Evolutionary conservation across 2,888 invertebrate genomes (phyloP).

Genomic region (Gymnocheta viridis): DNA sequence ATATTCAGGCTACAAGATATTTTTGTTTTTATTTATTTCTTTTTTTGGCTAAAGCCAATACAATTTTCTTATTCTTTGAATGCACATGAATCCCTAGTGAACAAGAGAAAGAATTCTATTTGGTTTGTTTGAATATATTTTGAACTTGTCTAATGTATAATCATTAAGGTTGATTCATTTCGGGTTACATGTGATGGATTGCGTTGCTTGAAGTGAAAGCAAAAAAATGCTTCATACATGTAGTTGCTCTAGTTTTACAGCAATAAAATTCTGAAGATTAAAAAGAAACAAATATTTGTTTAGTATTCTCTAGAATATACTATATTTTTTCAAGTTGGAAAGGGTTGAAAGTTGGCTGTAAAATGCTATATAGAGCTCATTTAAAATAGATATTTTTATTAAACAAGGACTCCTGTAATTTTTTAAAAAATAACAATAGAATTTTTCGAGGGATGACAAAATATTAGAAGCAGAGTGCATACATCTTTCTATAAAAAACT

Average conservation of each 20-base stretch:
- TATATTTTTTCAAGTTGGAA: not conserved
- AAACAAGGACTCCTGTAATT: no score
- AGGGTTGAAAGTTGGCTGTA: not conserved
- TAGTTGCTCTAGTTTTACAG: conserved; percentile 28
- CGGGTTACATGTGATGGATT: conserved; percentile 30
- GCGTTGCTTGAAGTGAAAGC: conserved; percentile 6
- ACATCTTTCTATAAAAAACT: no score
- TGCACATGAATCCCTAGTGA: conserved; percentile 21
- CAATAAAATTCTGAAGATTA: conserved; percentile 16
- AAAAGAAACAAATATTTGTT: conserved; percentile 36
- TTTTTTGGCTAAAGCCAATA: conserved; percentile 15
- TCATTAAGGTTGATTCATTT: conserved; percentile 27
- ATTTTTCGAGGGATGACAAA: no score
- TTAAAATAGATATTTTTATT: no score
- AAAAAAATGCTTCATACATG: not conserved
- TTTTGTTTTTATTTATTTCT: conserved; percentile 36
- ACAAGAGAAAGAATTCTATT: conserved; percentile 3
- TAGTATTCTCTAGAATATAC: not conserved
- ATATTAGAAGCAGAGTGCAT: no score
- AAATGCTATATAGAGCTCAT: not conserved
- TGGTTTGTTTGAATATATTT: not conserved
- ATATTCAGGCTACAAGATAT: conserved; percentile 56
- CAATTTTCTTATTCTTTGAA: conserved; percentile 24
- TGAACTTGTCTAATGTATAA: conserved; percentile 1
- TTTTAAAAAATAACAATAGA: no score